Base-by-base conservation (phyloP, 2,888 invertebrate species). In the Zygothrica quintamaculata region DNA sequence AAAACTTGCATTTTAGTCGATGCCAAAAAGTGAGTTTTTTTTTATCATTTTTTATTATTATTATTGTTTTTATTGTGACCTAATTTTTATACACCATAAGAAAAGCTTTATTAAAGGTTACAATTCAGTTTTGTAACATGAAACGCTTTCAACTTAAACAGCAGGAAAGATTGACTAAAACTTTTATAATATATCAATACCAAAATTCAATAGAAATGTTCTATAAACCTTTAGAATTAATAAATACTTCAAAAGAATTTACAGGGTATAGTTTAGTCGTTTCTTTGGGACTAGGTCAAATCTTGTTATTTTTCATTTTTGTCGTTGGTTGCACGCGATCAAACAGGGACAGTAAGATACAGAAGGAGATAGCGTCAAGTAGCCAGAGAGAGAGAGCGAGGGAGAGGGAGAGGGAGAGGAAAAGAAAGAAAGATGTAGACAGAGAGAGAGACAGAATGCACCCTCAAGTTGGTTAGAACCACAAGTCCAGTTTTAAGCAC, bases 1-100 rank as follows among this genome's bases (percentile, higher is more conserved):
- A 89, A 89, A 87, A 88, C 71, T 70, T 74, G 84, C 77, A 85
- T 88, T 69, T 77, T 89, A 74, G 78, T 78, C 65, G 84, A 88
- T 76, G 86, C 76, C 75, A 84, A 87, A 87, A 89, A 89, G 89
- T 89, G 77, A 70, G 88, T 87, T 59, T 57, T 6, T 18, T 67
- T 29, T 57, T 65, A 22, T 44, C 6, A 3, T 13, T 31, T 13
- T 26, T 6, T 36, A 11, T 34, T 9, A 8, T 7, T 43, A 16
- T 50, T 47, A 29, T 39, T 37, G 22, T 48, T 51, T 65, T 12
- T 57, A 37, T 37, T 46, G 16, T 59, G 61, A 62, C 61, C 61
- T 44, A 62, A 62, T 62, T 50, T 50, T n/a, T 29, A n/a, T 50
- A 29, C 36, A 12, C 36, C n/a, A n/a, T 15, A 4, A 13, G 8